A percentile compares a stretch with the other conserved stretches of the same genome.
phyloP scores from a whole-genome alignment of 30 jellyfish, hydroid and myxozoan genomes.

The Aurelia coerulea region DNA sequence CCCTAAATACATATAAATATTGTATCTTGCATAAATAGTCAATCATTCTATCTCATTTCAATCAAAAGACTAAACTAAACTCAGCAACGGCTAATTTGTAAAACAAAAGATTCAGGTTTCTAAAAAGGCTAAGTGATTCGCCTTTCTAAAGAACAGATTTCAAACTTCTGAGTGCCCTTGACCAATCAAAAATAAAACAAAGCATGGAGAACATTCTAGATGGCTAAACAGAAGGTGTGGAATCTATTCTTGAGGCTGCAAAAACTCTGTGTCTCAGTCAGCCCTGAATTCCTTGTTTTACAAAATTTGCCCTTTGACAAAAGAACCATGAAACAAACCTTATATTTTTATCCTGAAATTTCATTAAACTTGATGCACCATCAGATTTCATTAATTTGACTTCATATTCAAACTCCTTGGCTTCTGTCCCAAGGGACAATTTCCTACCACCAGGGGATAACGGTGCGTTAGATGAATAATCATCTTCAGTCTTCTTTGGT shows the following conservation, averaged over 20 bases:
- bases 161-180: neutral
- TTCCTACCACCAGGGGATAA: neutral
- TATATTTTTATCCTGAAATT: neutral
- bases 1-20: no score
- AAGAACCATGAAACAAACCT: neutral
- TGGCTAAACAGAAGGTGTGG: no score
- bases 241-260: no score
- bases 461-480: neutral
- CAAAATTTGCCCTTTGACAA: no score
- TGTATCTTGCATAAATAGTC: no score
- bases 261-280: no score
- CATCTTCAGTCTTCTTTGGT: constrained; percentile 16
- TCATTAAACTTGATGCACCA: constrained; percentile 6
- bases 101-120: neutral
- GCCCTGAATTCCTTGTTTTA: no score
- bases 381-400: constrained; percentile 11
- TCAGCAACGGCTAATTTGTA: neutral
- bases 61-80: neutral
- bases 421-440: neutral
- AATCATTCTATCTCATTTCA: neutral
- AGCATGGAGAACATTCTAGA: no score
- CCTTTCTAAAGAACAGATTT: neutral
- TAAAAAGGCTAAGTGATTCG: neutral
- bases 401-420: constrained; percentile 13
- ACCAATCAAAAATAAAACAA: no score